Percentiles rank a stretch among this genome's conserved stretches.
Evolutionary conservation across 2,113 vertebrate genomes (phyloP).

Genomic region (Coptodon bakossiorum): DNA sequence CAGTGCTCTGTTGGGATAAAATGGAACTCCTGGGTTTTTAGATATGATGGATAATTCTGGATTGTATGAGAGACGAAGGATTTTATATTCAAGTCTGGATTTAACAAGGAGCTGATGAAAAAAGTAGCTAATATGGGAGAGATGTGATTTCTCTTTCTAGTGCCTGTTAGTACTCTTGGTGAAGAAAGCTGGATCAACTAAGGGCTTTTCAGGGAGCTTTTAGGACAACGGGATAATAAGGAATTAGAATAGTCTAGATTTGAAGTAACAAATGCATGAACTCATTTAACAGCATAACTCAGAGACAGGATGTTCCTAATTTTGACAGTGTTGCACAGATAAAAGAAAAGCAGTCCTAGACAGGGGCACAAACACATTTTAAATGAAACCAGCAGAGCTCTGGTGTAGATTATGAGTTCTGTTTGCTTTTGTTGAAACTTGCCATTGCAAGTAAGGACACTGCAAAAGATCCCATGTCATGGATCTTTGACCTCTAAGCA

Average conservation of each 20-base stretch:
- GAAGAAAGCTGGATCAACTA: neutral
- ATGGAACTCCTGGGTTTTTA: neutral
- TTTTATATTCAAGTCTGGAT: neutral
- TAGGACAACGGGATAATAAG: neutral
- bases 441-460: neutral
- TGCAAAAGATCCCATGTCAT: neutral
- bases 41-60: neutral
- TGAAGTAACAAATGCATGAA: neutral
- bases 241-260: neutral
- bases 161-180: neutral
- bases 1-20: neutral
- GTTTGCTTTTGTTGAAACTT: neutral
- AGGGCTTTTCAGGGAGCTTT: neutral
- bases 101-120: neutral
- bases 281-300: neutral
- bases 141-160: neutral
- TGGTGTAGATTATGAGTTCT: neutral
- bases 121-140: neutral
- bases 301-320: neutral
- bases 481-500: slow-evolving; percentile 19
- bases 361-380: neutral
- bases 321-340: neutral
- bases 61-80: neutral
- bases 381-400: neutral
- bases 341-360: neutral